These are phyloP conservation scores for Drosophila obscura DNA, from an alignment of 1,140 invertebrate genomes.

Conservation along the genomic window DNA sequence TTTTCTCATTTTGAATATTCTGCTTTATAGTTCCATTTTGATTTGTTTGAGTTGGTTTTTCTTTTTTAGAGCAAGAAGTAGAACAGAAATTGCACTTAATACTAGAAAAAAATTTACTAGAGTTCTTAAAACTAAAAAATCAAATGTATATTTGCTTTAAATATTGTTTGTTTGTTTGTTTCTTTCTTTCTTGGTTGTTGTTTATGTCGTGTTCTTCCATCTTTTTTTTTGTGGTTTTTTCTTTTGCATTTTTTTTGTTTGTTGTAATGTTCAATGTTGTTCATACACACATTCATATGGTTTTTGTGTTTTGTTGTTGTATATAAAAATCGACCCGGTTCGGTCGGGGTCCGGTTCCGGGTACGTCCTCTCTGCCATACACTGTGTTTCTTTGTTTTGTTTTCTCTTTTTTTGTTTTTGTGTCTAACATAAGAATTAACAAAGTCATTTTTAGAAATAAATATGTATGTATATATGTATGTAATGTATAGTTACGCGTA, in stretches of 20 bases:
- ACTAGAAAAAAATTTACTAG: conserved; percentile 83
- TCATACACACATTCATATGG: conserved; percentile 45
- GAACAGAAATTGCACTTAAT: conserved; percentile 79
- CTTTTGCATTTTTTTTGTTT: conserved; percentile 44
- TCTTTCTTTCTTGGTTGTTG: conserved; percentile 30
- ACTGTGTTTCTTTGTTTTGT: conserved; percentile 28
- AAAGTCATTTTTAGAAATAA: conserved; percentile 80
- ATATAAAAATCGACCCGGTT: conserved; percentile 62
- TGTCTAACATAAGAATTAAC: conserved; percentile 78
- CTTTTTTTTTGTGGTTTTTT: conserved; percentile 48
- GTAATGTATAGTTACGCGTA: conserved; percentile 45
- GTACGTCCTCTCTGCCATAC: conserved; percentile 28
- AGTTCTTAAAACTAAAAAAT: conserved; percentile 80
- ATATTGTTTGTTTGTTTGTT: conserved; percentile 62
- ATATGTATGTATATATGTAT: conserved; percentile 65
- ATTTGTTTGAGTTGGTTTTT: conserved; percentile 57
- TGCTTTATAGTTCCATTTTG: conserved; percentile 62
- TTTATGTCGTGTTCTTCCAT: conserved; percentile 23
- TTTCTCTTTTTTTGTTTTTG: conserved; percentile 28
- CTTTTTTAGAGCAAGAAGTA: conserved; percentile 77
- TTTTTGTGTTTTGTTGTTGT: conserved; percentile 32
- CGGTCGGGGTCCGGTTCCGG: not conserved
- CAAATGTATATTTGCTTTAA: conserved; percentile 80
- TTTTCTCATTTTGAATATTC: conserved; percentile 53
- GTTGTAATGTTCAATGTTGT: conserved; percentile 51